Percentiles rank a stretch among this genome's conserved stretches.
phyloP scores from a whole-genome alignment of 2,113 vertebrate species.

The Phalacrocorax brasilianus region DNA sequence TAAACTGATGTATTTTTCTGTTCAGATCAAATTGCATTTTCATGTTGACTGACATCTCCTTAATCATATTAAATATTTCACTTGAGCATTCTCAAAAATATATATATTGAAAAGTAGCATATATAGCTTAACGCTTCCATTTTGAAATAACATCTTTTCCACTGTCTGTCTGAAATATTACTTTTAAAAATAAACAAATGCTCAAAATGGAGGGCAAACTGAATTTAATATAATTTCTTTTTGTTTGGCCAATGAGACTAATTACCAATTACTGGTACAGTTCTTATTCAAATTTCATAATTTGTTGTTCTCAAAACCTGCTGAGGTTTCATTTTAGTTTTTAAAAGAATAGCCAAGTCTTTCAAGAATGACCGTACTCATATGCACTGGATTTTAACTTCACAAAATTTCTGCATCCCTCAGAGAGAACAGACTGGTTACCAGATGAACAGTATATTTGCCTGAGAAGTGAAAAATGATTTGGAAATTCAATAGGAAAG shows the following conservation, averaged over 20 bases:
- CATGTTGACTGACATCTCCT: not conserved
- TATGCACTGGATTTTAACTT: not conserved
- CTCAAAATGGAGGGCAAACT: too few species aligned
- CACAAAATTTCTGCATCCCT: not conserved
- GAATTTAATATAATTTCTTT: too few species aligned
- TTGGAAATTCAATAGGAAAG: not conserved
- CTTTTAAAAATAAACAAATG: too few species aligned
- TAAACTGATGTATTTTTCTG: not conserved
- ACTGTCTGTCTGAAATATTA: not conserved
- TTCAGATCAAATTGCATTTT: not conserved
- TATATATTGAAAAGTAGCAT: not conserved
- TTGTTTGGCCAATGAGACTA: too few species aligned
- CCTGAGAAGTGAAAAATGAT: not conserved
- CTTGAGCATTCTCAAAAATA: not conserved
- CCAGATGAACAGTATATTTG: not conserved
- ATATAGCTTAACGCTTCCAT: not conserved
- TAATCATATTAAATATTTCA: not conserved
- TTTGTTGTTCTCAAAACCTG: too few species aligned
- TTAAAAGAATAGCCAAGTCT: not conserved
- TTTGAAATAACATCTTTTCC: not conserved
- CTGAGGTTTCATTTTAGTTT: too few species aligned
- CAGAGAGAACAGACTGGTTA: not conserved
- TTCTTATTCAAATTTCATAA: too few species aligned
- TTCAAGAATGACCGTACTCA: not conserved
- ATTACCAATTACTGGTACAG: too few species aligned